These are phyloP conservation scores for Lampris incognitus DNA, from an alignment of 2,113 vertebrate genomes.

Conservation along the genomic window DNA sequence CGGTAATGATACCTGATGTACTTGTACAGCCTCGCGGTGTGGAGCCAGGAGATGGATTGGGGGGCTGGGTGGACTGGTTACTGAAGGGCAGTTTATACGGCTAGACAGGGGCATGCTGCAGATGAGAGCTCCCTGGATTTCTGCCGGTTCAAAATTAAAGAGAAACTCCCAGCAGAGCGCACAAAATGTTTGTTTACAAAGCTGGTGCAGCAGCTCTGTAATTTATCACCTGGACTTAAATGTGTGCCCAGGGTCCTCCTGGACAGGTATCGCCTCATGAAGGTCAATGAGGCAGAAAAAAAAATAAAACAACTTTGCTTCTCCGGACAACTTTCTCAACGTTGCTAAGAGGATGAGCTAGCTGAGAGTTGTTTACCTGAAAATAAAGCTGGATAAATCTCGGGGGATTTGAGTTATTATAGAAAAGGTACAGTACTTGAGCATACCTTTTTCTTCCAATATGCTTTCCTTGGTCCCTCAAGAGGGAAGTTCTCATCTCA, in stretches of 20 bases:
- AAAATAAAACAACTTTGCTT: constrained; percentile 47
- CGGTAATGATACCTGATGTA: constrained; percentile 26
- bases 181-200: constrained; percentile 59
- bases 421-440: not conserved
- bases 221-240: constrained; percentile 74
- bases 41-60: constrained; percentile 40
- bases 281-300: constrained; percentile 59
- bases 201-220: constrained; percentile 45
- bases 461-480: no score
- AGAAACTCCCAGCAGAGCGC: constrained; percentile 44
- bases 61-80: constrained; percentile 5
- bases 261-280: constrained; percentile 57
- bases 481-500: no score
- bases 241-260: constrained; percentile 51
- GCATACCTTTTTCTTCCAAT: no score
- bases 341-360: constrained; percentile 52
- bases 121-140: constrained; percentile 21
- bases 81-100: constrained; percentile 43
- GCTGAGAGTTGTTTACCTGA: constrained; percentile 43
- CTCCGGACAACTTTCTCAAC: constrained; percentile 19
- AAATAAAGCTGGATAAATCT: constrained; percentile 6
- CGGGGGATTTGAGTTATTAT: not conserved
- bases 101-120: constrained; percentile 10
- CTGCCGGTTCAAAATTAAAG: constrained; percentile 59
- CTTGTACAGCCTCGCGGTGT: constrained; percentile 38